Conservation (phyloP, 2,113 vertebrate species). For the Sphaerodactylus townsendi region DNA sequence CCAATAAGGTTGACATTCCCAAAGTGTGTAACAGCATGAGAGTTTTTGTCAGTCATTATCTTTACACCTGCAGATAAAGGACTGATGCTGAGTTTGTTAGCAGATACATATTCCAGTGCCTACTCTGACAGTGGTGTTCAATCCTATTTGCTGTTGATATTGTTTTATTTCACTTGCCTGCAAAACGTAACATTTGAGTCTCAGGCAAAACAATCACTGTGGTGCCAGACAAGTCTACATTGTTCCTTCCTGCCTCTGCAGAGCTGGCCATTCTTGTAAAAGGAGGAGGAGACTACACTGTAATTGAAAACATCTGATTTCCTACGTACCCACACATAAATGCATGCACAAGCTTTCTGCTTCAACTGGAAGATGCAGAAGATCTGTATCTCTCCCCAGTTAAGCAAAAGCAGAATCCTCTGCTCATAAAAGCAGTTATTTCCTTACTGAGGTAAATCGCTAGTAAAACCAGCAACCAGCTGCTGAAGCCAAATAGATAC, state of each 20-base stretch:
- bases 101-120: background rate
- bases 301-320: background rate
- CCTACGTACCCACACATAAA: background rate
- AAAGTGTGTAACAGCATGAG: background rate
- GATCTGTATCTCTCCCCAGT: background rate
- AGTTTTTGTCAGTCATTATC: background rate
- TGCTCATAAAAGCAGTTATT: background rate
- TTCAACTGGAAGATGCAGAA: background rate
- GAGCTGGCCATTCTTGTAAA: background rate
- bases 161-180: constrained; percentile 15
- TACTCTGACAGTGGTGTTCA: background rate
- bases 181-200: constrained; percentile 1
- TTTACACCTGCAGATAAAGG: background rate
- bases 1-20: background rate
- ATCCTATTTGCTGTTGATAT: background rate
- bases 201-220: background rate
- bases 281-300: background rate
- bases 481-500: background rate
- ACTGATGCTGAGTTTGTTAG: background rate
- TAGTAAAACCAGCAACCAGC: background rate
- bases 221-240: background rate
- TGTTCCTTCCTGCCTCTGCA: background rate
- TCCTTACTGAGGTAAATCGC: background rate
- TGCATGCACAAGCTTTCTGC: background rate
- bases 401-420: background rate